Conservation (phyloP, 2,888 invertebrate species). For the Cremastinae sp. region DNA sequence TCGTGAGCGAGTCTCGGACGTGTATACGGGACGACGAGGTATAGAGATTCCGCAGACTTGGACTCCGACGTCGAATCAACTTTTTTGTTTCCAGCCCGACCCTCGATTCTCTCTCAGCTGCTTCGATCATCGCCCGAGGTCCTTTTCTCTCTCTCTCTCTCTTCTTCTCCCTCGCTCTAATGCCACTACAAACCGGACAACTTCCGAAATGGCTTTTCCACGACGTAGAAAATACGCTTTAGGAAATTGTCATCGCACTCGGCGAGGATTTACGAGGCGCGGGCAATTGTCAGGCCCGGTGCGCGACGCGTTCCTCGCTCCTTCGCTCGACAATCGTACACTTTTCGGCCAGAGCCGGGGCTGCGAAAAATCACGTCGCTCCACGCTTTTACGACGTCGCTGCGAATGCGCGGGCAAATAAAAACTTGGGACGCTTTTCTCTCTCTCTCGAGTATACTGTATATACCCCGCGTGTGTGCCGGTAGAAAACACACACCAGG, state of each 20-base stretch:
- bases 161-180: neutral
- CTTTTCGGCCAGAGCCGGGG: neutral
- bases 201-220: slow-evolving; percentile 51
- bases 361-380: slow-evolving; percentile 32
- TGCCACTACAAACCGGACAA: neutral
- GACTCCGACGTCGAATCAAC: no score
- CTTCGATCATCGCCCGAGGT: neutral
- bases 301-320: slow-evolving; percentile 12
- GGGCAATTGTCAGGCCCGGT: slow-evolving; percentile 46
- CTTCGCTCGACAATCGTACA: slow-evolving; percentile 1
- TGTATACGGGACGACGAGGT: no score
- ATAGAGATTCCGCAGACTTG: no score
- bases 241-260: slow-evolving; percentile 54
- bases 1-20: no score
- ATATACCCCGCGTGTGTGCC: neutral
- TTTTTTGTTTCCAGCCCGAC: neutral
- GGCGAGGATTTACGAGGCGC: slow-evolving; percentile 47
- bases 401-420: slow-evolving; percentile 26
- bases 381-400: slow-evolving; percentile 46
- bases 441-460: neutral
- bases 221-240: slow-evolving; percentile 56
- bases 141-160: neutral
- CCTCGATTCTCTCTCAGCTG: neutral
- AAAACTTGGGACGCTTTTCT: slow-evolving; percentile 6
- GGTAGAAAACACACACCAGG: neutral